Conservation (phyloP, 2,797 vertebrate species). For the Peromyscus eremicus region DNA sequence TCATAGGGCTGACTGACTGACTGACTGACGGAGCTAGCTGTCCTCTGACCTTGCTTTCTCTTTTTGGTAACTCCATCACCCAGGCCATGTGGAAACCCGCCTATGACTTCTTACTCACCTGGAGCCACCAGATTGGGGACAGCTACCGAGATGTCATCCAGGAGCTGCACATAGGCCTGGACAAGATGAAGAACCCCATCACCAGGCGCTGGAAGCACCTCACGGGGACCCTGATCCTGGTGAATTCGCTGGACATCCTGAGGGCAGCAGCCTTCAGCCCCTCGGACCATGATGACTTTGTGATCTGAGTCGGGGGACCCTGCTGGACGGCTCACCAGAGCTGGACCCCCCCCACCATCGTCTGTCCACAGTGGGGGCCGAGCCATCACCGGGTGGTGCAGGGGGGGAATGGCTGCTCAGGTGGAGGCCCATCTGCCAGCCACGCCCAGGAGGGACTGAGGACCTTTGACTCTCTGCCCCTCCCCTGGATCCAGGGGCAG, state of each 20-base stretch:
- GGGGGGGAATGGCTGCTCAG: neutral
- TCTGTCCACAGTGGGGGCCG: neutral
- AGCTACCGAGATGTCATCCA: constrained; percentile 98
- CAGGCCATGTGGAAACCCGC: constrained; percentile 99
- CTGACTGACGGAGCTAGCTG: accelerated
- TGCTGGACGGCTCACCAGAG: neutral
- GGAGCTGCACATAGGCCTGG: constrained; percentile 96
- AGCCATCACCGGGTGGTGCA: accelerated
- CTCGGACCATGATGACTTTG: constrained; percentile 92
- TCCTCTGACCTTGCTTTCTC: neutral
- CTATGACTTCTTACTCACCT: constrained; percentile 97
- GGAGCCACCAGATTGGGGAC: constrained; percentile 97
- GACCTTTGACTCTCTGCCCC: accelerated
- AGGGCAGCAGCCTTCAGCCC: constrained; percentile 95
- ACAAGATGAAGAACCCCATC: constrained; percentile 98
- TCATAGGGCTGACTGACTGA: neutral
- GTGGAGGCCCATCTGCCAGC: neutral
- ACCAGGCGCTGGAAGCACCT: constrained; percentile 98
- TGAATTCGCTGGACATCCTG: constrained; percentile 95
- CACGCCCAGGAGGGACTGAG: neutral
- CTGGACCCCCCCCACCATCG: accelerated
- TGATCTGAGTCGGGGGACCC: constrained; percentile 87
- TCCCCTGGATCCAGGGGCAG: neutral
- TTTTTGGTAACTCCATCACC: accelerated
- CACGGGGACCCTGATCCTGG: constrained; percentile 96